Evolutionary conservation across 2,797 vertebrate genomes (phyloP), one percentile per base, ranked within the genome.

Genomic region (Tragelaphus oryx): DNA sequence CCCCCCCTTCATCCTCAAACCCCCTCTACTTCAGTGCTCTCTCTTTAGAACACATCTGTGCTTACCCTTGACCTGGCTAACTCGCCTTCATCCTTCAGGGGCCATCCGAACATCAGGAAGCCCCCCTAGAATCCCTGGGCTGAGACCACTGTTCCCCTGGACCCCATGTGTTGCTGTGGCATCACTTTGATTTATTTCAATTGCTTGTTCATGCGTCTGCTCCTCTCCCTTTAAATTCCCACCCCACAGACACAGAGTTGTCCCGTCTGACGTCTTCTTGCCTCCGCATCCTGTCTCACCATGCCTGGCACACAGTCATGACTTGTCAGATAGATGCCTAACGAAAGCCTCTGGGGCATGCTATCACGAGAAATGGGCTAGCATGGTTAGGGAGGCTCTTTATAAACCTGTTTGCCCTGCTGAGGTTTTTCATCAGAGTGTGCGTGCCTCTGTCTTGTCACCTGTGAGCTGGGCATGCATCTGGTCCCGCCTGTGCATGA

Each of bases 181-280:
- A 0, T 6, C 60, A 4, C 41, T 8, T 59, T 54, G 30, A 18
- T 18, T 55, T 1, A 9, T 52, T 60, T 74, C 30, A 26, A 55
- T 54, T 30, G 16, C 5, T 12, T 16, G 22, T 30, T 59, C 18
- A 0, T 0, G 0, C 6, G 0, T 8, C 80, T 2, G 0, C 26
- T 11, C 75, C 26, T 6, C 26, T 17, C 4, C 68, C 13, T 37
- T 48, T 37, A 33, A 18, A 26, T 18, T 26, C 22, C 16, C 12
- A 1, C 37, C 60, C 26, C 24, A 2, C 1, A 2, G 3, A 13
- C 37, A 24, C 1, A 28, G 28, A 12, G 17, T 2, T 65, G 48
- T 65, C 22, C 57, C 8, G 5, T 24, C 5, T 60, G 17, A 60
- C 9, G 8, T 22, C 8, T 30, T 10, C 18, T 3, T 16, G 30